Conservation (phyloP, 1,140 invertebrate species). For the Gerris buenoi region DNA sequence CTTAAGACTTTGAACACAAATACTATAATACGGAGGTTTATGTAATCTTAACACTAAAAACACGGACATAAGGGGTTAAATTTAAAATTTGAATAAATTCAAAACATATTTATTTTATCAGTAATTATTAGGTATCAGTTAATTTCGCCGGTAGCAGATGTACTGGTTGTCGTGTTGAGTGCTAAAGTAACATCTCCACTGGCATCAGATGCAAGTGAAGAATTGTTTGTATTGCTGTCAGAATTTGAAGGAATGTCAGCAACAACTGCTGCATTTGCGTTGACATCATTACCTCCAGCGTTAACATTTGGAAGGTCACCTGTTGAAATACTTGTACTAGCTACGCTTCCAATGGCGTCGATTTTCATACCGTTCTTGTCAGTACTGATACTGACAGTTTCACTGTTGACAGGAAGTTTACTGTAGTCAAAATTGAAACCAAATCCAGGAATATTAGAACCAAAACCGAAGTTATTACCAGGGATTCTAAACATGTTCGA, state of each 20-base stretch:
- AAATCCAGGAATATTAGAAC: background rate
- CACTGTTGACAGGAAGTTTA: background rate
- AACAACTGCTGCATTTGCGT: background rate
- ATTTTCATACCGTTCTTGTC: background rate
- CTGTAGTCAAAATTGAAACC: background rate
- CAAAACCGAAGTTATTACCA: background rate
- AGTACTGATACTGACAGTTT: background rate
- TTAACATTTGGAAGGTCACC: background rate
- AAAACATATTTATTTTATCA: no score
- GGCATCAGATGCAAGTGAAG: no score
- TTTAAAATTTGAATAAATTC: no score
- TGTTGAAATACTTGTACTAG: background rate
- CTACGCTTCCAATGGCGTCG: background rate
- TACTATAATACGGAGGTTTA: no score
- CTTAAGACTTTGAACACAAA: no score
- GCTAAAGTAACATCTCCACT: background rate
- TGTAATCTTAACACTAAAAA: no score
- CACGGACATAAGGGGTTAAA: no score
- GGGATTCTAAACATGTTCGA: no score
- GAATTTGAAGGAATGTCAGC: no score
- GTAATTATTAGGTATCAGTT: no score
- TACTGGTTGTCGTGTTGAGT: background rate
- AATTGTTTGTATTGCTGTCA: no score
- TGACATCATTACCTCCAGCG: background rate
- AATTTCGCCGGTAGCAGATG: no score